A percentile compares a stretch with the other conserved stretches of the same genome.
These are phyloP conservation scores for Zaprionus inermis DNA, from an alignment of 1,140 invertebrate species.

Conservation along the genomic window DNA sequence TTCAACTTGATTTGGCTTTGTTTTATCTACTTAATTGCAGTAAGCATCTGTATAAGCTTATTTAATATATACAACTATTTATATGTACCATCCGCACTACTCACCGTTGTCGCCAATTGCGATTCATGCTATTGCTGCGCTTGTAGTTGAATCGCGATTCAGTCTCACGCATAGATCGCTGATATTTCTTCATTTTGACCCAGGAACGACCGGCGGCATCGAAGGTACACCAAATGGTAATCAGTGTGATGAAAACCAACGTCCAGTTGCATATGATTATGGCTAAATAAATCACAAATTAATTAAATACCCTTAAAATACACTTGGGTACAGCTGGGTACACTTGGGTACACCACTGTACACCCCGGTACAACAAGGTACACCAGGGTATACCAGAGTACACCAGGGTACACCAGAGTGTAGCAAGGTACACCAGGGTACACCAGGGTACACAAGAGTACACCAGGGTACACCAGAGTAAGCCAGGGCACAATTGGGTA, in stretches of 20 bases:
- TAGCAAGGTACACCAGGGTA: too few relatives aligned
- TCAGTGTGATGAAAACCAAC: slow-evolving; percentile 89
- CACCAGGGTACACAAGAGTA: too few relatives aligned
- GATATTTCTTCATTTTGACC: slow-evolving; percentile 97
- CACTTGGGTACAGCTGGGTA: not conserved
- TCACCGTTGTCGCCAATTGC: slow-evolving; percentile 95
- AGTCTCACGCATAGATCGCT: slow-evolving; percentile 91
- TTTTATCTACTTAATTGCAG: not conserved
- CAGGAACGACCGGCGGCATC: slow-evolving; percentile 95
- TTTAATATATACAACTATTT: not conserved
- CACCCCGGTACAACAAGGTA: too few relatives aligned
- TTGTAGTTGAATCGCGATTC: slow-evolving; percentile 91
- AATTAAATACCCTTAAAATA: not conserved
- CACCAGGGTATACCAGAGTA: too few relatives aligned
- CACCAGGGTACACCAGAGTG: too few relatives aligned
- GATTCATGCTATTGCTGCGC: slow-evolving; percentile 90
- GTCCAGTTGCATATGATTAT: slow-evolving; percentile 93
- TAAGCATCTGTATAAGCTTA: not conserved
- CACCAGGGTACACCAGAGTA: too few relatives aligned
- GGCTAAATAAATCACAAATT: slow-evolving; percentile 85
- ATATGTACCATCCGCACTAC: not conserved
- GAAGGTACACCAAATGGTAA: slow-evolving; percentile 95
- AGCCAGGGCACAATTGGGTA: too few relatives aligned
- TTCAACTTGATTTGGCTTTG: too few relatives aligned
- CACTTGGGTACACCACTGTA: too few relatives aligned